A percentile compares a stretch with the other conserved stretches of the same genome.
phyloP scores from a whole-genome alignment of 2,113 vertebrate species.

The Sceloporus tristichus region DNA sequence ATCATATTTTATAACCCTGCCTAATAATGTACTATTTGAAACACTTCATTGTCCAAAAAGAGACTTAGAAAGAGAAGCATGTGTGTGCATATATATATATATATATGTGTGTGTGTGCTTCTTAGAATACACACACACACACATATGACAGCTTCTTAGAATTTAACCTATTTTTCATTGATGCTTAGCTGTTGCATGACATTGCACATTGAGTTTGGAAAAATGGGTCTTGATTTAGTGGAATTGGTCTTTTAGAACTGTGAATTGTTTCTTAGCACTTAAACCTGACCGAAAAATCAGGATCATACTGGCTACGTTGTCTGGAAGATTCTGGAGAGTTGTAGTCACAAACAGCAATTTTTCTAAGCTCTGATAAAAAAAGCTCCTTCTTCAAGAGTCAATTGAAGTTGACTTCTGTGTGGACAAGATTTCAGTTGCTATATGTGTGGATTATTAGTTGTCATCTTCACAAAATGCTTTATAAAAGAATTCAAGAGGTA shows the following conservation, averaged over 20 bases:
- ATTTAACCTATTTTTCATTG: slow-evolving; percentile 8
- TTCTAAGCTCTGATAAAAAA: too few species aligned
- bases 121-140: too few species aligned
- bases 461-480: not conserved
- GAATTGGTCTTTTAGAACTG: slow-evolving; percentile 1
- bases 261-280: not conserved
- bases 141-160: slow-evolving; percentile 29
- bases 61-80: slow-evolving; percentile 19
- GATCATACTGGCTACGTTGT: too few species aligned
- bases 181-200: not conserved
- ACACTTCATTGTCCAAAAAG: slow-evolving; percentile 13
- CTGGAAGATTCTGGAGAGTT: too few species aligned
- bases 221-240: not conserved
- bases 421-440: not conserved
- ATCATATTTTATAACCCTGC: accelerated
- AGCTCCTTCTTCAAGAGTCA: too few species aligned
- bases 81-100: too few species aligned
- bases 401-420: not conserved
- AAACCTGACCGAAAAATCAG: not conserved
- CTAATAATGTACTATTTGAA: not conserved
- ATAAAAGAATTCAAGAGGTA: too few species aligned
- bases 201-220: not conserved
- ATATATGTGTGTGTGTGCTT: too few species aligned
- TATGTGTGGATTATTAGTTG: not conserved
- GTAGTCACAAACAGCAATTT: too few species aligned